These are phyloP conservation scores for Bubo scandiacus DNA, from an alignment of 2,113 vertebrate species.

Conservation along the genomic window DNA sequence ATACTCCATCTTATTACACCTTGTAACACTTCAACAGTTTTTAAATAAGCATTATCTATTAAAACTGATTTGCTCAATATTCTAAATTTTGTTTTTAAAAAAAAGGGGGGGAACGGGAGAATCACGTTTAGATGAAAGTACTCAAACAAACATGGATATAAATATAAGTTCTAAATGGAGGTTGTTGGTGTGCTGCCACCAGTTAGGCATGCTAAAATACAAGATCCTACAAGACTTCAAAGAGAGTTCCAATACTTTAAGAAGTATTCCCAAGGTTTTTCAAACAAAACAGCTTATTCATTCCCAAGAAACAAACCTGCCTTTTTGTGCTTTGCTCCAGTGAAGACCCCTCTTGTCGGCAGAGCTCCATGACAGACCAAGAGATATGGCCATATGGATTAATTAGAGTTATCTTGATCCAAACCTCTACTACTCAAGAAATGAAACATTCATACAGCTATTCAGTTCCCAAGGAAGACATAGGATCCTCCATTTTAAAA, in stretches of 20 bases:
- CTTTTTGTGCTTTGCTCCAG: not conserved
- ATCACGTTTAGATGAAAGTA: not conserved
- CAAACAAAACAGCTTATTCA: not conserved
- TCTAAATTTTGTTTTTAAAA: not conserved
- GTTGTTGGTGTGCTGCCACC: not conserved
- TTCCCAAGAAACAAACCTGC: not conserved
- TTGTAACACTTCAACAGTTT: not conserved
- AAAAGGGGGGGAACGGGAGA: rapidly evolving
- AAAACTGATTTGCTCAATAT: not conserved
- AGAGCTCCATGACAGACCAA: not conserved
- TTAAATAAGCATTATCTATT: not conserved
- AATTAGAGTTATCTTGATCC: not conserved
- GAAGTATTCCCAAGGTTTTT: not conserved
- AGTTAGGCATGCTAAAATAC: not conserved
- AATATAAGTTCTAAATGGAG: not conserved
- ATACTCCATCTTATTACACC: not conserved
- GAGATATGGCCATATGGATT: rapidly evolving
- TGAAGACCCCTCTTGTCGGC: not conserved
- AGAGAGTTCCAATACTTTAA: not conserved
- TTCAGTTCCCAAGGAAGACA: not conserved
- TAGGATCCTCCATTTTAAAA: not conserved
- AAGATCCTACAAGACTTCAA: not conserved
- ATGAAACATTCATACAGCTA: not conserved
- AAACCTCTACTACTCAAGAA: not conserved
- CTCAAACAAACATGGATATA: not conserved